A percentile compares a stretch with the other conserved stretches of the same genome.
Conservation (phyloP, 2,113 vertebrate species). For the Hippocampus abdominalis region DNA sequence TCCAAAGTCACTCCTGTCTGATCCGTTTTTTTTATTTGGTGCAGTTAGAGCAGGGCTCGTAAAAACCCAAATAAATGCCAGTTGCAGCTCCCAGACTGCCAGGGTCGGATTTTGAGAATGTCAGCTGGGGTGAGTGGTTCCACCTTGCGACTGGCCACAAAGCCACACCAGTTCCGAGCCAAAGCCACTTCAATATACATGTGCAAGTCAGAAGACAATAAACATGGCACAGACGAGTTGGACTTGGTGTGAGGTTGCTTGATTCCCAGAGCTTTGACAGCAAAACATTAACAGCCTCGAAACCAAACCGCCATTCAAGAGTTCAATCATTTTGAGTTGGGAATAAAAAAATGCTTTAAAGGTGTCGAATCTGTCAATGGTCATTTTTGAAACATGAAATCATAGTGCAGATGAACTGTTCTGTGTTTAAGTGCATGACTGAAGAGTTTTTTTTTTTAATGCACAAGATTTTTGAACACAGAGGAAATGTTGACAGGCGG, state of each 20-base stretch:
- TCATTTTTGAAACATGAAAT: background rate
- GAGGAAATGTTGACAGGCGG: too few species aligned
- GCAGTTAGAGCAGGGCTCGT: background rate
- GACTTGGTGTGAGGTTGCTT: constrained; percentile 1
- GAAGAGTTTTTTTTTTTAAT: background rate
- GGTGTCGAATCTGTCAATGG: background rate
- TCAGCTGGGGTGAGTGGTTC: constrained; percentile 3
- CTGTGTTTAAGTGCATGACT: background rate
- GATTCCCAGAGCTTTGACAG: background rate
- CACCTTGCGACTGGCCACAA: constrained; percentile 3
- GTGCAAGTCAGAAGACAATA: constrained; percentile 7
- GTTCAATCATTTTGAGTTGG: background rate
- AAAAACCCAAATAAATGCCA: constrained; percentile 6
- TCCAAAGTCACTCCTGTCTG: background rate
- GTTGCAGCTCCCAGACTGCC: background rate
- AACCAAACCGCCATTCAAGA: background rate
- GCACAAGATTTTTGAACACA: background rate
- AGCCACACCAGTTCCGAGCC: background rate
- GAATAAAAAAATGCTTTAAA: background rate
- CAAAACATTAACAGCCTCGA: background rate
- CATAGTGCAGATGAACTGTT: background rate
- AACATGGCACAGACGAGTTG: background rate
- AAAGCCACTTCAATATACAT: constrained; percentile 5
- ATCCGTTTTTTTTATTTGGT: background rate
- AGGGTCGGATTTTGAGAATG: background rate